Base-by-base conservation (phyloP, 2,888 invertebrate genomes). In the Drosophila pegasa region DNA sequence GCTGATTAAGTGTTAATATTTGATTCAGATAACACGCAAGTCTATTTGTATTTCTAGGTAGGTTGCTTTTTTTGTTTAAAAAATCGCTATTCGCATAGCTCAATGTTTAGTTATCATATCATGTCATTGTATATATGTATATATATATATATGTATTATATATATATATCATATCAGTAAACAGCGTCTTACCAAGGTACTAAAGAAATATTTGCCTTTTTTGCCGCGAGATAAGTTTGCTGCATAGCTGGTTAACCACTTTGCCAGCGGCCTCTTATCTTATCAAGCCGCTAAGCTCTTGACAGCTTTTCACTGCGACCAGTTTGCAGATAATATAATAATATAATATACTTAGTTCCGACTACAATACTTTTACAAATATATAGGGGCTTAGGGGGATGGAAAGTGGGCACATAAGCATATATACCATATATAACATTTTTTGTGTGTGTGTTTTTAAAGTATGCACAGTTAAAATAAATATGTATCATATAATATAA, bases 21-120 rank as follows among this genome's bases (percentile, higher is more conserved):
- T 86, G 75, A 64, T 84, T 76, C 56, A 74, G 87, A 87, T 87
- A 87, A 84, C 87, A 83, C 78, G 55, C 84, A 78, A 64, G 69
- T 80, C 72, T 76, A 79, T 66, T 63, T 45, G 33, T 33, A 62
- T 66, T 66, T 71, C 65, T 76, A 58, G 68, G 45, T 72, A 68
- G 71, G 56, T 86, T 16, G 22, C 35, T 18, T 18, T 31, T 70
- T 43, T 61, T 31, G 67, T 43, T 61, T 75, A 73, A 84, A 84
- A 86, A 78, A 75, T 71, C 66, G 69, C 80, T 86, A 75, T 55
- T 83, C 76, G 71, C 82, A 87, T 85, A 88, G 80, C 67, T 69
- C 60, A 54, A 52, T 58, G 48, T 63, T 35, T 71, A 47, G 67
- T 71, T 70, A 68, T 60, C 60, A 65, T 72, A 65, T 64, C 41